phyloP scores from a whole-genome alignment of 2,797 vertebrate species.

The Eupleurogrammus muticus region DNA sequence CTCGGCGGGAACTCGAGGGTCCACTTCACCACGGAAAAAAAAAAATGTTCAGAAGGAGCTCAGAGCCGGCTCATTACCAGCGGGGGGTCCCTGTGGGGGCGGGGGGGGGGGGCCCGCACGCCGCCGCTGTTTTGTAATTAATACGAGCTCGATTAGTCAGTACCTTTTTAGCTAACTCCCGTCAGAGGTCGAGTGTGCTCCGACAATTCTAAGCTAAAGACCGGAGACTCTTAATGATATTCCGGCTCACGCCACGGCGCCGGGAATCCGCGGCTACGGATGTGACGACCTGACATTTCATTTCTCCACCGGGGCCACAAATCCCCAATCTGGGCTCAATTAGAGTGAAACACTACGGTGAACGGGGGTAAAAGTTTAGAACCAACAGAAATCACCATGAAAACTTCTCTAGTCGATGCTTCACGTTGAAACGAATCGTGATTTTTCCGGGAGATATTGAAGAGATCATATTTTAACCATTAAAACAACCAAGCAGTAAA shows the following conservation, averaged over 20 bases:
- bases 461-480: no score
- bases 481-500: no score
- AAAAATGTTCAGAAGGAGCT: constrained; percentile 52
- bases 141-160: constrained; percentile 75
- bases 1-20: constrained; percentile 34
- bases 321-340: constrained; percentile 44
- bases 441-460: no score
- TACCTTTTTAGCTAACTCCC: constrained; percentile 52
- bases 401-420: constrained; percentile 49
- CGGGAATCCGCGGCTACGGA: constrained; percentile 28
- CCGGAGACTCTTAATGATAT: constrained; percentile 55
- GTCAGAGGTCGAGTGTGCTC: constrained; percentile 47
- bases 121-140: constrained; percentile 73
- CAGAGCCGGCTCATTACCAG: constrained; percentile 80
- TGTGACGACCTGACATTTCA: constrained; percentile 51
- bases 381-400: constrained; percentile 20
- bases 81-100: constrained; percentile 35
- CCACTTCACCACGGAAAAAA: constrained; percentile 46
- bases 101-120: constrained; percentile 7
- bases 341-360: constrained; percentile 46
- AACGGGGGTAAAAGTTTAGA: no score
- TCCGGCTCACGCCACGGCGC: constrained; percentile 37
- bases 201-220: constrained; percentile 54
- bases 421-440: no score
- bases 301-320: constrained; percentile 42